These are phyloP conservation scores for Conomelus anceps DNA, from an alignment of 2,888 invertebrate genomes.

Conservation along the genomic window DNA sequence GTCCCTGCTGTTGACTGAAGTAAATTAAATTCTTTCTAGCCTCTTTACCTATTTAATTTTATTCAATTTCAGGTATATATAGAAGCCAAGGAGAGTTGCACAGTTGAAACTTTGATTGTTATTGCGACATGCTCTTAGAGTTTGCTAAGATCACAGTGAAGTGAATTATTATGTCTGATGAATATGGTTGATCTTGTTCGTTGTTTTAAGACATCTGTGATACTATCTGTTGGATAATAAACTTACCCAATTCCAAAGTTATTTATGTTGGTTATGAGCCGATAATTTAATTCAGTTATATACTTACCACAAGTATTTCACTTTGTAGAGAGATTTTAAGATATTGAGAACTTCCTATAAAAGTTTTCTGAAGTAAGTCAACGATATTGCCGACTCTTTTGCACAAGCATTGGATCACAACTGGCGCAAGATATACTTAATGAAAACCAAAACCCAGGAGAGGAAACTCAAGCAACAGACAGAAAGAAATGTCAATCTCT, in stretches of 20 bases:
- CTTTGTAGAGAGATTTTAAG: neutral
- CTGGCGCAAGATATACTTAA: too few relatives aligned
- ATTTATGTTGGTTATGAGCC: neutral
- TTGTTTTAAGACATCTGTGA: neutral
- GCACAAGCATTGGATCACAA: too few relatives aligned
- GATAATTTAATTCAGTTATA: neutral
- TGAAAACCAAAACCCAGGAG: too few relatives aligned
- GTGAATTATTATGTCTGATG: neutral
- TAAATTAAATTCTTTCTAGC: neutral
- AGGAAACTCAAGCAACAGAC: too few relatives aligned
- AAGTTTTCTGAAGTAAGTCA: neutral
- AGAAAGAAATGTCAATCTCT: too few relatives aligned
- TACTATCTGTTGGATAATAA: neutral
- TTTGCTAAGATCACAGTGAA: neutral
- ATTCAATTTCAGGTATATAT: neutral
- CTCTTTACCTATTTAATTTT: neutral
- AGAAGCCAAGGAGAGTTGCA: neutral
- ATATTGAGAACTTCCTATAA: neutral
- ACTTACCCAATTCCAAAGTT: neutral
- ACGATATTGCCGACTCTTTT: too few relatives aligned
- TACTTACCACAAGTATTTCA: neutral
- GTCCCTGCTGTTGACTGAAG: too few relatives aligned
- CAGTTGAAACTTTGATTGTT: neutral
- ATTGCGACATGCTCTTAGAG: neutral
- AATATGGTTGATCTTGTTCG: neutral